Conservation (phyloP, 1,140 invertebrate species). For the Brachionus rotundiformis region DNA sequence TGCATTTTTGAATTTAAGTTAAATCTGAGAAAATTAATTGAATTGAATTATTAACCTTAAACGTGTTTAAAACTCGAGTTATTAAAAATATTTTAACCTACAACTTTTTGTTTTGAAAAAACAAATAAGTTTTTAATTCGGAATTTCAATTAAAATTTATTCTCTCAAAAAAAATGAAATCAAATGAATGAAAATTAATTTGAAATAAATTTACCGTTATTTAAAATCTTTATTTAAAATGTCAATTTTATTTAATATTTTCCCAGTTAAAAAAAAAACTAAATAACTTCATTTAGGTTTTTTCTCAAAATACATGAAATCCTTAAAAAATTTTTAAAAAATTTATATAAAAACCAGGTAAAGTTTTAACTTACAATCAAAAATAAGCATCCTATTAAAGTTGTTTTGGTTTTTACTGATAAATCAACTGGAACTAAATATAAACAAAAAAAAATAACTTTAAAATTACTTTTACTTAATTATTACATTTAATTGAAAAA, state of each 20-base stretch:
- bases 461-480: not conserved
- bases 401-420: constrained; percentile 78
- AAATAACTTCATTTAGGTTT: constrained; percentile 48
- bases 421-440: constrained; percentile 71
- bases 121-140: too few species aligned
- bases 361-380: constrained; percentile 62
- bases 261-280: not conserved
- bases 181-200: too few species aligned
- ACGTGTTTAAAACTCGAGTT: too few species aligned
- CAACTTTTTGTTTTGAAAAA: too few species aligned
- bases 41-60: too few species aligned
- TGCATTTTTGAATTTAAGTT: too few species aligned
- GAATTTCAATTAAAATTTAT: too few species aligned
- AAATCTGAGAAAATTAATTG: too few species aligned
- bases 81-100: too few species aligned
- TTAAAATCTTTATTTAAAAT: too few species aligned
- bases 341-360: not conserved
- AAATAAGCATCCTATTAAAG: constrained; percentile 71
- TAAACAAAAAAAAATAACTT: not conserved
- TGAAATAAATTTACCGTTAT: too few species aligned
- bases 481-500: constrained; percentile 54
- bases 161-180: too few species aligned
- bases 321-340: constrained; percentile 53
- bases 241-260: not conserved
- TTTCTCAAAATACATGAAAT: constrained; percentile 57